Base-by-base conservation (phyloP, 2,113 vertebrate genomes). In the Amia ocellicauda region DNA sequence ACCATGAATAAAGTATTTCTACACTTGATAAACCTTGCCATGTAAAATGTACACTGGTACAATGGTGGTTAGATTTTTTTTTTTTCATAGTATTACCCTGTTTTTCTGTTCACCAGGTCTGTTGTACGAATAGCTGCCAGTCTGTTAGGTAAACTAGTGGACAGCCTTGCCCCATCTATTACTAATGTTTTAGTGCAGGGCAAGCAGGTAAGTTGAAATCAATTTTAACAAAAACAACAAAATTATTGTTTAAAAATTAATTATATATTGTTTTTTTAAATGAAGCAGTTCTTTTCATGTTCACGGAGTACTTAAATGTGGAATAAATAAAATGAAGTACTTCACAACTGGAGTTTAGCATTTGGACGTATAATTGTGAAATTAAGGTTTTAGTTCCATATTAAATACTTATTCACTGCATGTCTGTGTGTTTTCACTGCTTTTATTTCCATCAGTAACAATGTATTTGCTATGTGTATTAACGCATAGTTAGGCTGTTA, bases 151-250 rank as follows among this genome's bases (percentile, higher is more conserved):
- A 99, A 99, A 87, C 89, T 98, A 91, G 96, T 99, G 94, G 97
- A 99, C 95, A 98, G 96, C 94, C 93, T 99, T 88, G 97, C 97
- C 63, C 97, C 97, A 62, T 98, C 96, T 90, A 99, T 99, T 92
- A 99, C 97, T 97, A 99, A 97, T 91, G 88, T 98, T 74, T 98
- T 99, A 98, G 97, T 99, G 74, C 95, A 99, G 93, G 94, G 96
- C 78, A 99, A 99, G 83, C 97, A 99, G 95, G 95, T 99, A 93
- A 98, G 96, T 94, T 67, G 71, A 62, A 64, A 66, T 43, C 74
- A 69, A 68, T 69, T 66, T 80, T 76, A 80, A 74, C 62, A n/a
- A n/a, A n/a, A n/a, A 68, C 24, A 57, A 49, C 62, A 78, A 16
- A 53, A 58, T n/a, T 57, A 62, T 71, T 62, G 61, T 60, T 54